Base-by-base conservation (phyloP, 2,113 vertebrate species). In the Malurus cyaneus region DNA sequence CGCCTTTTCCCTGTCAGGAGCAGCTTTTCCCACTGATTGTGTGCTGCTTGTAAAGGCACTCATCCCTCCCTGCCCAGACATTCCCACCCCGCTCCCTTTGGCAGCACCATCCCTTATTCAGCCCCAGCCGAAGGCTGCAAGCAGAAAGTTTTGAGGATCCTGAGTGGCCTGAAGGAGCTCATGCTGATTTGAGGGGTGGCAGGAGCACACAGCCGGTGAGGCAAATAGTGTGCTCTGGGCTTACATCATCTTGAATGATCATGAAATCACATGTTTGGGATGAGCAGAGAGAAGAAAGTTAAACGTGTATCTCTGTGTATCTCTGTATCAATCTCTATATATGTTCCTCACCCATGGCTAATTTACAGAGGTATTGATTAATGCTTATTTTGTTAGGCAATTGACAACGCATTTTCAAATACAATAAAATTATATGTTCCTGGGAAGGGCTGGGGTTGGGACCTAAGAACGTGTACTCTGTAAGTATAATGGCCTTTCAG, bases 291-390 rank as follows among this genome's bases (percentile, higher is more conserved):
- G 21, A 42, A 78, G 72, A 76, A 82, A 72, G 12, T 61, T 77
- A 52, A 28, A 18, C 1, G 0, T 34, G 1, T 41, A 14, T 67
- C 50, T 67, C 39, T 62, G 5, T 61, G 2, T 52, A 28, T 60
- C 39, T 39, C 39, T 39, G 39, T 39, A 36, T 36, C 36, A 36
- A 12, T 67, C 50, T 67, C 39, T 62, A 4, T 61, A 2, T 52
- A 28, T 60, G 29, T 72, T 88, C 42, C 20, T 93, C 5, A 54
- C 8, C 4, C 0, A 0, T 92, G 50, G 60, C 74, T 49, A 23
- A 11, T 29, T 46, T 42, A 9, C 31, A 46, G 49, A 39, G n/a
- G 19, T 82, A 28, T 54, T 23, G 14, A 32, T 50, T 41, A 64
- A 0, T 50, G 21, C 20, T 67, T 17, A 17, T 88, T 93, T 87